phyloP scores from a whole-genome alignment of 2,888 invertebrate species.

The Agriopis marginaria region DNA sequence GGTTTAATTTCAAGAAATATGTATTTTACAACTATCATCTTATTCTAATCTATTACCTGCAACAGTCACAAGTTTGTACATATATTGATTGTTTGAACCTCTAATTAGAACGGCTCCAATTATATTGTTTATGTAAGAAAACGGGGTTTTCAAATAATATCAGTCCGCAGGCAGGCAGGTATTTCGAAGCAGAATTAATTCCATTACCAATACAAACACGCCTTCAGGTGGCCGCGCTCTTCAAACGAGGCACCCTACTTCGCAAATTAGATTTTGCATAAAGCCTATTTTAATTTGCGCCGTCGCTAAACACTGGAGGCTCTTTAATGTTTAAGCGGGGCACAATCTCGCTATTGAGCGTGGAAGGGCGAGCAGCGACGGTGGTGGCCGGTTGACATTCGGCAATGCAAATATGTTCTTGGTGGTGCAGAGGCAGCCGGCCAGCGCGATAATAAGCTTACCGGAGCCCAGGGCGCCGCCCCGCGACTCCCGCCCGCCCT shows the following conservation, averaged over 20 bases:
- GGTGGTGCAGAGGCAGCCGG: conserved; percentile 56
- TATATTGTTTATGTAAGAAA: conserved; percentile 40
- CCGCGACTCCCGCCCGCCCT: conserved; percentile 53
- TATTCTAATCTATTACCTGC: no score
- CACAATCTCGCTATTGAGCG: conserved; percentile 70
- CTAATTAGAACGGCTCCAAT: conserved; percentile 26
- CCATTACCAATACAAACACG: conserved; percentile 81
- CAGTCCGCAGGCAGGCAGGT: conserved; percentile 52
- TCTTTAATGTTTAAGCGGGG: conserved; percentile 82
- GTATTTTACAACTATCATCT: no score
- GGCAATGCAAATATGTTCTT: conserved; percentile 81
- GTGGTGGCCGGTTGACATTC: conserved; percentile 74
- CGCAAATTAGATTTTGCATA: conserved; percentile 84
- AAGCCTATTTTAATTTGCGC: conserved; percentile 86
- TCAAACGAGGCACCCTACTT: conserved; percentile 73
- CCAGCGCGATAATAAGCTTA: conserved; percentile 81
- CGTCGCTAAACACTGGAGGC: conserved; percentile 80
- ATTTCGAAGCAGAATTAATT: conserved; percentile 79
- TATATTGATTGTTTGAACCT: conserved; percentile 9
- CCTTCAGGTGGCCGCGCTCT: conserved; percentile 68
- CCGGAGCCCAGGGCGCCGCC: conserved; percentile 64
- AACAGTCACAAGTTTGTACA: neutral
- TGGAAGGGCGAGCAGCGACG: conserved; percentile 56
- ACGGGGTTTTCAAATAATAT: conserved; percentile 45
- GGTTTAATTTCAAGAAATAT: no score